Evolutionary conservation across 2,113 vertebrate species (phyloP).

Genomic region (Tamias sibiricus): DNA sequence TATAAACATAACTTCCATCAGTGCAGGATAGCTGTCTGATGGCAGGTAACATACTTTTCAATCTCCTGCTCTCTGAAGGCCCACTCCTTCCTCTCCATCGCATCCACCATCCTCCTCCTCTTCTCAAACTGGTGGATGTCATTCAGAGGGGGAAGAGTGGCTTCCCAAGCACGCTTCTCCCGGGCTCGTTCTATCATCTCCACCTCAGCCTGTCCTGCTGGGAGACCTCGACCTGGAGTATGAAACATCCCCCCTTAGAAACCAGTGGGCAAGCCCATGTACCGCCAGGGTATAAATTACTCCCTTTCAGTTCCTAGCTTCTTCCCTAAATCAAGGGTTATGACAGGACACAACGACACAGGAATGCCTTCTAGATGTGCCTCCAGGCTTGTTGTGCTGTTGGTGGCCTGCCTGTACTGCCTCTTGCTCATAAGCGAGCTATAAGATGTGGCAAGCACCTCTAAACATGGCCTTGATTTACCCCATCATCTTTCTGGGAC

Average conservation of each 20-base stretch:
- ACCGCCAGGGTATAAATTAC: too few relatives aligned
- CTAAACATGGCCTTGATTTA: background rate
- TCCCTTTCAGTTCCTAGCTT: background rate
- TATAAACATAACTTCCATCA: background rate
- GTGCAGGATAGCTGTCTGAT: background rate
- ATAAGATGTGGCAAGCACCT: background rate
- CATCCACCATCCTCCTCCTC: slow-evolving; percentile 93
- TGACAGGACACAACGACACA: background rate
- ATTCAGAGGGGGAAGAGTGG: slow-evolving; percentile 89
- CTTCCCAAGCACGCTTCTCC: slow-evolving; percentile 92
- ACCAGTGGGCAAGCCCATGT: background rate
- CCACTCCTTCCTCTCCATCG: slow-evolving; percentile 96
- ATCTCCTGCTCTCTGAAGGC: slow-evolving; percentile 95
- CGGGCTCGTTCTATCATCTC: slow-evolving; percentile 94
- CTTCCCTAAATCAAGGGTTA: background rate
- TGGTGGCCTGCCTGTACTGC: background rate
- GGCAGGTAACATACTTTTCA: slow-evolving; percentile 88
- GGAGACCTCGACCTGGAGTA: slow-evolving; percentile 92
- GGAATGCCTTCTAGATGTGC: background rate
- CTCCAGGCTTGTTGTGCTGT: background rate
- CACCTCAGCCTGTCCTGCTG: slow-evolving; percentile 93
- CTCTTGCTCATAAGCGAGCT: background rate
- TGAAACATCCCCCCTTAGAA: background rate
- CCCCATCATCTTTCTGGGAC: background rate
- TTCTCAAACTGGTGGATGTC: slow-evolving; percentile 87